phyloP scores from a whole-genome alignment of 2,888 invertebrate species.

The Dastarcus helophoroides region DNA sequence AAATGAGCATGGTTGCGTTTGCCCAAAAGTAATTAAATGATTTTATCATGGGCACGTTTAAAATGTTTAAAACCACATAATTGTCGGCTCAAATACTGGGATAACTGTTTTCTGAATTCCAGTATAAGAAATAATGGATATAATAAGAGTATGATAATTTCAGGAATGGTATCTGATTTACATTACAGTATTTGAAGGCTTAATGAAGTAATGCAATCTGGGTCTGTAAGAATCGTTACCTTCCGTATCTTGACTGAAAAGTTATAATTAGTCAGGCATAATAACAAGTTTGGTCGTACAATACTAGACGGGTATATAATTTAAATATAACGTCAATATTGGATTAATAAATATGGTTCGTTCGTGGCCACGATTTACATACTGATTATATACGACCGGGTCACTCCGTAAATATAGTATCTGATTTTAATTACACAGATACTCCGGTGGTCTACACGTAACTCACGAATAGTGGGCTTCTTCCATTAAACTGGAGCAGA shows the following conservation, averaged over 20 bases:
- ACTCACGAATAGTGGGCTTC: no score
- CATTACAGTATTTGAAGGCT: no score
- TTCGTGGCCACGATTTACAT: constrained; percentile 37
- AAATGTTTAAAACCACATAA: no score
- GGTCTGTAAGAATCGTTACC: constrained; percentile 10
- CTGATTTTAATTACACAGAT: constrained; percentile 34
- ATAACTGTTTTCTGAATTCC: no score
- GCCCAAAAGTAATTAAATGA: no score
- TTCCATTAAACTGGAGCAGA: no score
- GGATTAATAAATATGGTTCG: constrained; percentile 34
- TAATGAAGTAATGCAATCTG: constrained; percentile 13
- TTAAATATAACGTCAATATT: constrained; percentile 34
- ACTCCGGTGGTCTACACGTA: constrained; percentile 36
- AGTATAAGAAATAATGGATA: no score
- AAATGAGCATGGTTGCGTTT: no score
- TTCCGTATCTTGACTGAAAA: constrained; percentile 16
- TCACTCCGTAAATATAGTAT: constrained; percentile 26
- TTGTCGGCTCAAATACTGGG: no score
- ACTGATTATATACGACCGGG: constrained; percentile 32
- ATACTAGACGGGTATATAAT: constrained; percentile 32
- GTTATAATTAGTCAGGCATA: constrained; percentile 29
- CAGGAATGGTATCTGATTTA: constrained; percentile 2
- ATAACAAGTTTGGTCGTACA: constrained; percentile 29
- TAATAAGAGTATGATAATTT: no score
- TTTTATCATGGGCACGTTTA: no score